phyloP scores from a whole-genome alignment of 2,113 vertebrate species.

The Cololabis saira region DNA sequence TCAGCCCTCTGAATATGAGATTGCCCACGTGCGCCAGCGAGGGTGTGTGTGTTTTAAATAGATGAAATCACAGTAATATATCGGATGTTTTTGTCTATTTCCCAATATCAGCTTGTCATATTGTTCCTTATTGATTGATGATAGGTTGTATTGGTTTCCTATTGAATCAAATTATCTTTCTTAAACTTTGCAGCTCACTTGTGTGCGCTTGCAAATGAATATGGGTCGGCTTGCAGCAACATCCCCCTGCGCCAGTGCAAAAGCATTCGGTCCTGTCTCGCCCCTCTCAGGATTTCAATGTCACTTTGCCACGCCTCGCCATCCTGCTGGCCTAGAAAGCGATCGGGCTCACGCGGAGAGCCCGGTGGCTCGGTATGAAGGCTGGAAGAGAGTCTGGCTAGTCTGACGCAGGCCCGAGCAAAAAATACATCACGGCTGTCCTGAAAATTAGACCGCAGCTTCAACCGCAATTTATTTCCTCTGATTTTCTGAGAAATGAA shows the following conservation, averaged over 20 bases:
- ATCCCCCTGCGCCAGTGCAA: background rate
- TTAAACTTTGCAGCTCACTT: slow-evolving; percentile 7
- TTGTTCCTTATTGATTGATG: slow-evolving; percentile 20
- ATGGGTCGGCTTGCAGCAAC: slow-evolving; percentile 39
- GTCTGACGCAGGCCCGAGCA: slow-evolving; percentile 28
- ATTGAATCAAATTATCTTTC: background rate
- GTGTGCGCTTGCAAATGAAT: slow-evolving; percentile 9
- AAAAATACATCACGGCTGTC: slow-evolving; percentile 28
- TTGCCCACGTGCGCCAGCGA: slow-evolving; percentile 24
- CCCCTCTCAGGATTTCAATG: slow-evolving; percentile 73
- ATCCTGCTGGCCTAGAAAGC: slow-evolving; percentile 70
- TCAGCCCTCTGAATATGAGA: slow-evolving; percentile 51
- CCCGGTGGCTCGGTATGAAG: slow-evolving; percentile 27
- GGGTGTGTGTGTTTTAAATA: slow-evolving; percentile 1
- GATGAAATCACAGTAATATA: slow-evolving; percentile 10
- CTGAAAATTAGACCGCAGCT: slow-evolving; percentile 12
- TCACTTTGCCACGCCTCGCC: slow-evolving; percentile 67
- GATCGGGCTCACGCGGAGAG: slow-evolving; percentile 34
- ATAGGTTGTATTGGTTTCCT: background rate
- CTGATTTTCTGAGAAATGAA: background rate
- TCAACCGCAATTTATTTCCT: slow-evolving; percentile 5
- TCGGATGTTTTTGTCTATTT: slow-evolving; percentile 49
- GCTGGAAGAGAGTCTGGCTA: slow-evolving; percentile 26
- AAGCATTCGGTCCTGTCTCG: slow-evolving; percentile 31
- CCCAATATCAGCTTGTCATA: slow-evolving; percentile 35